These are phyloP conservation scores for Phengaris alcon DNA, from an alignment of 2,888 invertebrate species.

Conservation along the genomic window DNA sequence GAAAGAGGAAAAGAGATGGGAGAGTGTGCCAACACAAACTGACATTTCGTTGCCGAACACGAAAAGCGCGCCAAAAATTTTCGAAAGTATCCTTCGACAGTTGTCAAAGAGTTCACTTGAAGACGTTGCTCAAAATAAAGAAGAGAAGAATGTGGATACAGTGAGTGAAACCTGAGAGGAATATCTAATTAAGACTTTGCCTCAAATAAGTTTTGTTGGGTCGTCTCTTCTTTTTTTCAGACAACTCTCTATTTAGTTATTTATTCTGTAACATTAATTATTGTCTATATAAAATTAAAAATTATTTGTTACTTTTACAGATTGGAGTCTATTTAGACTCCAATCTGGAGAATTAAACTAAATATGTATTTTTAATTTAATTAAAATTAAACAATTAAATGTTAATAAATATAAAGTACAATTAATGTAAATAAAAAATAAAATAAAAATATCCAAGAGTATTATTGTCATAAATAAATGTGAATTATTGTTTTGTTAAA, in stretches of 20 bases:
- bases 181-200: neutral
- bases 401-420: neutral
- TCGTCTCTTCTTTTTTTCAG: too few species aligned
- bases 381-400: too few species aligned
- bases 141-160: constrained; percentile 31
- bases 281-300: too few species aligned
- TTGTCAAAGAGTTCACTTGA: constrained; percentile 65
- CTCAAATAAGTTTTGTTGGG: too few species aligned
- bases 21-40: constrained; percentile 66
- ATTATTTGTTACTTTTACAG: too few species aligned
- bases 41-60: constrained; percentile 73
- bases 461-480: constrained; percentile 19
- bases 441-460: neutral
- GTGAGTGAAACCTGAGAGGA: constrained; percentile 8
- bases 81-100: constrained; percentile 68
- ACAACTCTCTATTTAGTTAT: too few species aligned
- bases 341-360: too few species aligned
- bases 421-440: neutral
- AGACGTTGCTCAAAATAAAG: constrained; percentile 37
- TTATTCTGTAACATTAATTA: too few species aligned
- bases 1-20: constrained; percentile 54
- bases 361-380: too few species aligned
- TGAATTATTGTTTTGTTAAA: neutral
- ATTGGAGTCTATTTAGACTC: too few species aligned
- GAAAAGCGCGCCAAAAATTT: constrained; percentile 71